phyloP scores from a whole-genome alignment of 2,797 vertebrate genomes.

The Iguana delicatissima region DNA sequence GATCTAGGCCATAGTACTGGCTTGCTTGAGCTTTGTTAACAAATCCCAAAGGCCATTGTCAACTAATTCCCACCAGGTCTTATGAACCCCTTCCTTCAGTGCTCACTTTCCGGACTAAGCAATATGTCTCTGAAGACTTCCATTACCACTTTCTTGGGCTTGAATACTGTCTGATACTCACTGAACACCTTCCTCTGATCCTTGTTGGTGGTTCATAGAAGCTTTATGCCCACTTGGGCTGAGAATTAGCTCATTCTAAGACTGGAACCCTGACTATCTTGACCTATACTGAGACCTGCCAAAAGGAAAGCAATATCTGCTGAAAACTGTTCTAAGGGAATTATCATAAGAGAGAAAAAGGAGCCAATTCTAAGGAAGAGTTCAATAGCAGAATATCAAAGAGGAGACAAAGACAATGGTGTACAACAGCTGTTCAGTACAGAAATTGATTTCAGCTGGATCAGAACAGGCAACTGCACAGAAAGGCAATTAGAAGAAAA shows the following conservation, averaged over 20 bases:
- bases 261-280: not conserved
- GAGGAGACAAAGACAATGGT: not conserved
- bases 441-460: slow-evolving; percentile 31
- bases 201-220: not conserved
- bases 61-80: not conserved
- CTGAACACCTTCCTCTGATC: not conserved
- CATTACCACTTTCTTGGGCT: no score
- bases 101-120: not conserved
- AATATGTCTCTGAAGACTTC: not conserved
- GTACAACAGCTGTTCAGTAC: not conserved
- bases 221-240: not conserved
- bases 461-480: not conserved
- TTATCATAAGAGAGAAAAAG: not conserved
- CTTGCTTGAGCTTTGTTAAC: not conserved
- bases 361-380: not conserved
- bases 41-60: not conserved
- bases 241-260: not conserved
- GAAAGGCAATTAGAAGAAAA: slow-evolving; percentile 8
- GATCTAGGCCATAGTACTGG: not conserved
- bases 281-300: not conserved
- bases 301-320: not conserved
- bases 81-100: not conserved
- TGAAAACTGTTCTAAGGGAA: not conserved
- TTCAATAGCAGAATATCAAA: not conserved
- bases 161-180: not conserved